Percentiles rank a stretch among this genome's conserved stretches.
These are phyloP conservation scores for Prunella strophiata DNA, from an alignment of 2,797 vertebrate species.

Conservation along the genomic window DNA sequence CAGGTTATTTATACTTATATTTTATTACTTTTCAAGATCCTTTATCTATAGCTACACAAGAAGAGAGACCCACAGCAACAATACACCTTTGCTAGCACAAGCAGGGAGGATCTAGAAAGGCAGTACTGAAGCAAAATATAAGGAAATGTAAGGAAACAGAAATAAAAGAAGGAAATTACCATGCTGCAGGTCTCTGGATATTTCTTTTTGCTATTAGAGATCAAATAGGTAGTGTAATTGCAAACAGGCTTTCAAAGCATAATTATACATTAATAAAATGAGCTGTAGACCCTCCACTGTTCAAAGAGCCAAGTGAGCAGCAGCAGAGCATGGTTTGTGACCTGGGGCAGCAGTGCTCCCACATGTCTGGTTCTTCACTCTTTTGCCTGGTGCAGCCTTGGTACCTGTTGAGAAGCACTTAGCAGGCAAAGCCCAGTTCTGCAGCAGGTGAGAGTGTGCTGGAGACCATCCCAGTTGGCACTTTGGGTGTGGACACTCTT, in stretches of 20 bases:
- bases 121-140: neutral
- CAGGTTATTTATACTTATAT: neutral
- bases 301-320: neutral
- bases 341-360: accelerated
- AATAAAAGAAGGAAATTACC: neutral
- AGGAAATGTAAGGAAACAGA: neutral
- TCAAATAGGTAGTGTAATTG: neutral
- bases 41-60: neutral
- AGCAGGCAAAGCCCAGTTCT: neutral
- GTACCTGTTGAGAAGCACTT: neutral
- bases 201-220: neutral
- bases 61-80: neutral
- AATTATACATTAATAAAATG: neutral
- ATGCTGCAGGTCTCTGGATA: neutral
- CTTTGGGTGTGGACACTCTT: neutral
- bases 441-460: neutral
- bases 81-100: neutral
- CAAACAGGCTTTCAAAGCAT: neutral
- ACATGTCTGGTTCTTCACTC: neutral
- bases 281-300: neutral
- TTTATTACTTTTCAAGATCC: neutral
- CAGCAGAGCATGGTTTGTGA: neutral
- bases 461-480: neutral
- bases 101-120: neutral
- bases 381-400: neutral